phyloP scores from a whole-genome alignment of 2,888 invertebrate species.

The Drosophila kuntzei region DNA sequence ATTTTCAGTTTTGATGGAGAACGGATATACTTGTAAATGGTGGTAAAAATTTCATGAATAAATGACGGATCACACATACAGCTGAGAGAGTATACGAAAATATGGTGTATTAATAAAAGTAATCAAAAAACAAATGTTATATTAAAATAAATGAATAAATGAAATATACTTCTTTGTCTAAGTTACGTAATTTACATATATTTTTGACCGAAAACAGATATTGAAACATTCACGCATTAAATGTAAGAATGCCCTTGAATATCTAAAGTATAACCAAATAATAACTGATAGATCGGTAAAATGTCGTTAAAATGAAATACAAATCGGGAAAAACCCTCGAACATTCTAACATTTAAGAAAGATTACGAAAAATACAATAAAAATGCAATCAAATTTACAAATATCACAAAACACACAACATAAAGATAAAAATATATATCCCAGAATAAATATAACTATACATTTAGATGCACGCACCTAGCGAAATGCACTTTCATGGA shows the following conservation, averaged over 20 bases:
- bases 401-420: constrained; percentile 41
- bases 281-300: constrained; percentile 28
- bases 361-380: constrained; percentile 63
- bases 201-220: constrained; percentile 11
- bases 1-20: constrained; percentile 35
- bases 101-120: constrained; percentile 12
- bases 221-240: constrained; percentile 17
- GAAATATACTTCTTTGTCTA: constrained; percentile 18
- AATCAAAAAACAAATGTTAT: constrained; percentile 43
- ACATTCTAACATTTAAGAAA: constrained; percentile 23
- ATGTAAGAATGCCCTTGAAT: constrained; percentile 27
- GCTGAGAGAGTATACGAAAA: constrained; percentile 47
- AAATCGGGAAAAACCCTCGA: constrained; percentile 21
- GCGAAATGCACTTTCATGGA: constrained; percentile 58
- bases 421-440: constrained; percentile 22
- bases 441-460: constrained; percentile 36
- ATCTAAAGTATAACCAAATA: constrained; percentile 6
- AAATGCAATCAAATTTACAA: constrained; percentile 73
- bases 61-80: constrained; percentile 34
- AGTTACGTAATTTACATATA: constrained; percentile 23
- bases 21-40: background rate
- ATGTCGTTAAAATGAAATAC: constrained; percentile 24
- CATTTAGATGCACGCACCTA: constrained; percentile 68
- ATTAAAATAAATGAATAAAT: constrained; percentile 18
- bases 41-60: background rate